These are phyloP conservation scores for Theristicus caerulescens DNA, from an alignment of 2,113 vertebrate genomes.

Conservation along the genomic window DNA sequence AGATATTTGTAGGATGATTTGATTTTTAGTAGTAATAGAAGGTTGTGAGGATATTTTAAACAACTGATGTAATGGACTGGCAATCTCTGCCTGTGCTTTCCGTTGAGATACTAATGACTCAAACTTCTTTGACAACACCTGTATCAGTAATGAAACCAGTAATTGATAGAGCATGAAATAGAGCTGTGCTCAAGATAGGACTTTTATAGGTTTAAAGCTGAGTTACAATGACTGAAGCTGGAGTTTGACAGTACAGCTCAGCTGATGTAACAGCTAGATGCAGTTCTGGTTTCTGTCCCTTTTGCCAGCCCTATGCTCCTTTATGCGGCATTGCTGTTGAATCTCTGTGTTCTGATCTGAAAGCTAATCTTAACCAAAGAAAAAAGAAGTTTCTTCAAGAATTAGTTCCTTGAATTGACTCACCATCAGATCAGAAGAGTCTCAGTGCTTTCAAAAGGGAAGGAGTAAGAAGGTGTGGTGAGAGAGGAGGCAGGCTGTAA, in stretches of 20 bases:
- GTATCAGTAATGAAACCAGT: not conserved
- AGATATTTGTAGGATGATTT: not conserved
- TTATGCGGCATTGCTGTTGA: not conserved
- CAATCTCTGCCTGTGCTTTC: not conserved
- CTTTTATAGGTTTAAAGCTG: not conserved
- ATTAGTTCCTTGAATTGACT: not conserved
- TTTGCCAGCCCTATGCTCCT: not conserved
- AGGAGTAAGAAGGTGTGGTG: not conserved
- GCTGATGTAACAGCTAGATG: not conserved
- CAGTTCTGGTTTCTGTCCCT: not conserved
- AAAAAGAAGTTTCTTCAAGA: not conserved
- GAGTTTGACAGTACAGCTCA: not conserved
- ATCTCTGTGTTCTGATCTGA: not conserved
- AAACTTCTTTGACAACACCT: not conserved
- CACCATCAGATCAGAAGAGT: not conserved
- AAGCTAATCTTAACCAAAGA: not conserved
- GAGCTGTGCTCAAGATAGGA: not conserved
- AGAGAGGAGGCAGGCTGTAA: not conserved
- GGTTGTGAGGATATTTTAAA: not conserved
- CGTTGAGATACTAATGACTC: not conserved
- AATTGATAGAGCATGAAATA: not conserved
- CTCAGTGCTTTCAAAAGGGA: not conserved
- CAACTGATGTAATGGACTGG: not conserved
- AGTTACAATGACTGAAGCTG: not conserved
- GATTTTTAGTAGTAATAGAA: not conserved